Evolutionary conservation across 2,797 vertebrate genomes (phyloP).

Genomic region (Tauraco hartlaubi): DNA sequence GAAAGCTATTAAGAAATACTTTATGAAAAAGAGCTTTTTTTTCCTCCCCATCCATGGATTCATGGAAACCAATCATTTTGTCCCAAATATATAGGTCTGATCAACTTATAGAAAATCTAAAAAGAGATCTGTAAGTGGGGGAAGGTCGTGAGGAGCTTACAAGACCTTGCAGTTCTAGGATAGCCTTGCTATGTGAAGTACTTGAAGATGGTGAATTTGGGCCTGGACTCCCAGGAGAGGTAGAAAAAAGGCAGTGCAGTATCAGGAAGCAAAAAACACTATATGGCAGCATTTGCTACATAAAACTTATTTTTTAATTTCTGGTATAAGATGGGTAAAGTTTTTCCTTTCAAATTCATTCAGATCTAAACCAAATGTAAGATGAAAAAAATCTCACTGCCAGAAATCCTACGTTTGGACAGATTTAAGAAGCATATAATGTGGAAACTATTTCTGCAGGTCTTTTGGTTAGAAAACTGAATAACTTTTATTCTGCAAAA

Average conservation of each 20-base stretch:
- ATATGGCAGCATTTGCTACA: neutral
- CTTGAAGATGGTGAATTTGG: neutral
- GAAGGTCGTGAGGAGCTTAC: neutral
- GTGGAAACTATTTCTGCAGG: neutral
- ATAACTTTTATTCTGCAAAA: neutral
- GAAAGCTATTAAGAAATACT: slow-evolving; percentile 57
- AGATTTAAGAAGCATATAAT: neutral
- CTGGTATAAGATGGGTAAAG: neutral
- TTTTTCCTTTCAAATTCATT: neutral
- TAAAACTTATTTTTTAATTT: neutral
- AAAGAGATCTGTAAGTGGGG: neutral
- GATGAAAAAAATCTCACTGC: neutral
- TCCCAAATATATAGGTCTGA: neutral
- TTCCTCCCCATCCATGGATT: neutral
- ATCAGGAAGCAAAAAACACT: neutral
- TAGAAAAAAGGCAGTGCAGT: neutral
- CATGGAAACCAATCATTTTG: neutral
- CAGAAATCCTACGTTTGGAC: neutral
- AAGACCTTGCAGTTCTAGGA: neutral
- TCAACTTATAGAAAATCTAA: neutral
- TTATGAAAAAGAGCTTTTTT: neutral
- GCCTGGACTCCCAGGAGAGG: neutral
- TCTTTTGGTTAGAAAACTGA: neutral
- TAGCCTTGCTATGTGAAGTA: neutral
- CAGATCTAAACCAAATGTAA: neutral